Percentiles rank a stretch among this genome's conserved stretches.
Evolutionary conservation across 2,888 invertebrate species (phyloP).

Genomic region (Acanthococcus lagerstroemiae): DNA sequence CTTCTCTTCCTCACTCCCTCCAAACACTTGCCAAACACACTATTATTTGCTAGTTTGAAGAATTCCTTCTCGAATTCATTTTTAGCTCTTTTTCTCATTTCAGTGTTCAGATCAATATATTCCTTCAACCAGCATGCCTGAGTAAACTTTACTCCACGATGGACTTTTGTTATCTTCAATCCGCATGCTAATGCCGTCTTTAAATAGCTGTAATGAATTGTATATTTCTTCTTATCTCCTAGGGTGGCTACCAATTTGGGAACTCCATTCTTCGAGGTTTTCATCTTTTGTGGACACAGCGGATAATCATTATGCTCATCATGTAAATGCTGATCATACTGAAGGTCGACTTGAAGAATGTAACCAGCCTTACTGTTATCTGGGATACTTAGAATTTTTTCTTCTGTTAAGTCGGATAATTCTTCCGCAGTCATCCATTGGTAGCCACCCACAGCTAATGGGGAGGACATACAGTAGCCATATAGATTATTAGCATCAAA

Average conservation of each 20-base stretch:
- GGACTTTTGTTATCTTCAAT: neutral
- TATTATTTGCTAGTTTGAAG: neutral
- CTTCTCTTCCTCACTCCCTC: conserved; percentile 37
- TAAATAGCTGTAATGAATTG: conserved; percentile 38
- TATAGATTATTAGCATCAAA: conserved; percentile 25
- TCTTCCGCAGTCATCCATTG: conserved; percentile 16
- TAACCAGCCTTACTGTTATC: conserved; percentile 9
- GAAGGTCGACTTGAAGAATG: conserved; percentile 35
- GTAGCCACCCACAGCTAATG: conserved; percentile 10
- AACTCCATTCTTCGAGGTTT: too few species aligned
- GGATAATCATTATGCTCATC: conserved; percentile 39
- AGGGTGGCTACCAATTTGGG: conserved; percentile 21
- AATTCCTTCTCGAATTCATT: conserved; percentile 34
- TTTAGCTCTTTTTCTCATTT: neutral
- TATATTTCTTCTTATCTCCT: conserved; percentile 36
- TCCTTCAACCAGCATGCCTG: neutral
- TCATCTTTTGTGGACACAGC: too few species aligned
- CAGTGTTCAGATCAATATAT: neutral
- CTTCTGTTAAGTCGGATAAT: neutral
- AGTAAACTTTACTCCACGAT: neutral
- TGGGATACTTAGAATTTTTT: conserved; percentile 6
- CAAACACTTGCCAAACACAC: conserved; percentile 29
- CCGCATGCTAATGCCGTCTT: neutral
- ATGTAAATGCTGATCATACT: conserved; percentile 41
- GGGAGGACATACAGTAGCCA: conserved; percentile 11